Conservation (phyloP, 2,113 vertebrate genomes). For the Pelobates fuscus region DNA sequence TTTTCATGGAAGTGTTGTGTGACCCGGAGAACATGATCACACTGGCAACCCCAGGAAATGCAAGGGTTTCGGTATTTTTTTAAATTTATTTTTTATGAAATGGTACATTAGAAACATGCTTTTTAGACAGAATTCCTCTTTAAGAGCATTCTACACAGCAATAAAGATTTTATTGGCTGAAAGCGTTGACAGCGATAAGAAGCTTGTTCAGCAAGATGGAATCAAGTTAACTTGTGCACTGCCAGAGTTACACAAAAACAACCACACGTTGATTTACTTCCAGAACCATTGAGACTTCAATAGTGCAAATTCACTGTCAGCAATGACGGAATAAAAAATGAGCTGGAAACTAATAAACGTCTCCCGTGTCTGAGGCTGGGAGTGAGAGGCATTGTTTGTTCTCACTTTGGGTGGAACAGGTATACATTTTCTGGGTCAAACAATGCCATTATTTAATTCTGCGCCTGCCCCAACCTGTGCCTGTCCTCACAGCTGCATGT, state of each 20-base stretch:
- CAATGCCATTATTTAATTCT: constrained; percentile 41
- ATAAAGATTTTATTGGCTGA: too few relatives aligned
- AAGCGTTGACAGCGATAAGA: background rate
- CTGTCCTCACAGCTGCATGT: background rate
- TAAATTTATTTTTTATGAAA: too few relatives aligned
- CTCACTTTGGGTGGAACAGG: constrained; percentile 16
- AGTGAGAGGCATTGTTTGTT: background rate
- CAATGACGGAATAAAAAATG: background rate
- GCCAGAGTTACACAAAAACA: background rate
- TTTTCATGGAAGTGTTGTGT: too few relatives aligned
- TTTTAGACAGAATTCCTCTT: too few relatives aligned
- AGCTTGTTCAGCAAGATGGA: background rate
- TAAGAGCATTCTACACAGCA: too few relatives aligned
- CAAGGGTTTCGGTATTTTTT: too few relatives aligned
- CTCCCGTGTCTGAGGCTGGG: background rate
- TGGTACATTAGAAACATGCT: too few relatives aligned
- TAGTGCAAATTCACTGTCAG: too few relatives aligned
- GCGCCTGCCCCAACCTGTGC: constrained; percentile 4
- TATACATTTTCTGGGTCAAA: constrained; percentile 24
- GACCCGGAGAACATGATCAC: too few relatives aligned
- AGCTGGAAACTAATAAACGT: background rate
- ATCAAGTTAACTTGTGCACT: background rate
- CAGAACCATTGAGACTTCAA: too few relatives aligned
- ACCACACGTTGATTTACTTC: too few relatives aligned
- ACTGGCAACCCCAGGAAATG: too few relatives aligned